phyloP scores from a whole-genome alignment of 2,113 vertebrate genomes.

The rat (Rattus norvegicus) region DNA sequence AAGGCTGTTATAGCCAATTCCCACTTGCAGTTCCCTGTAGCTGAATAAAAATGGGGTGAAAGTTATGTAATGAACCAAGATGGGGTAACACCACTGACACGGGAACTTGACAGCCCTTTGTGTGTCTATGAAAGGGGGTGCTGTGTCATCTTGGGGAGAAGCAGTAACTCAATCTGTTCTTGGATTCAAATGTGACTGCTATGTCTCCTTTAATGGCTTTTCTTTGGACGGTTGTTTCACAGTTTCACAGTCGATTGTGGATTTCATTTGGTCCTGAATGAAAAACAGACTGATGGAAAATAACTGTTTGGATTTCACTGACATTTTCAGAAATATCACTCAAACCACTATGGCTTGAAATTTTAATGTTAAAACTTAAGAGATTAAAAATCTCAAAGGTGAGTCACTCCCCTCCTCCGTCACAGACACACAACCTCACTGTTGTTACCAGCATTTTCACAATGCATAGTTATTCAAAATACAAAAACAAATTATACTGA shows the following conservation, averaged over 20 bases:
- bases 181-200: neutral
- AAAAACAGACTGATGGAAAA: neutral
- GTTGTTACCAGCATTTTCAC: neutral
- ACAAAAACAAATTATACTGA: neutral
- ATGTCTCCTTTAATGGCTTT: neutral
- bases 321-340: constrained; percentile 26
- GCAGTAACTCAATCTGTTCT: neutral
- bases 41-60: neutral
- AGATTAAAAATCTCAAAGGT: neutral
- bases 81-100: neutral
- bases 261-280: constrained; percentile 25
- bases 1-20: constrained; percentile 16
- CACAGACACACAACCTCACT: neutral
- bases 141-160: neutral
- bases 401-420: neutral
- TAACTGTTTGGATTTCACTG: neutral
- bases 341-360: neutral
- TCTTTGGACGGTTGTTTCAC: constrained; percentile 38
- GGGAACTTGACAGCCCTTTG: too few species aligned
- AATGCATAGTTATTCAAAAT: constrained; percentile 20
- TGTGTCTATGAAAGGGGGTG: neutral
- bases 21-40: neutral
- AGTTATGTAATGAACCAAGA: neutral
- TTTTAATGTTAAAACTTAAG: neutral
- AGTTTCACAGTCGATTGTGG: neutral